Base-by-base conservation (phyloP, 2,888 invertebrate genomes). In the Tenthredo livida region DNA sequence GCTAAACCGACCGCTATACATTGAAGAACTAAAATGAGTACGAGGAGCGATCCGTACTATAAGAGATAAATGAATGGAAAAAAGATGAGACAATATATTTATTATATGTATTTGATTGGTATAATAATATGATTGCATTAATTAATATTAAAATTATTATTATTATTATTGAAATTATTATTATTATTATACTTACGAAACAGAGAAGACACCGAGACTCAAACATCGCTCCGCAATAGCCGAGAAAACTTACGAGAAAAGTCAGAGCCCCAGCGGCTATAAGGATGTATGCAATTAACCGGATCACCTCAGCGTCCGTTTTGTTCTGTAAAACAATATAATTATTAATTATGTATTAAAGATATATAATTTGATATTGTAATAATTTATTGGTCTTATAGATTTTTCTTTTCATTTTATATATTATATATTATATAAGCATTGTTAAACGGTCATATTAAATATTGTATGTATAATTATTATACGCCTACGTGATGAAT, bases 241-340 rank as follows among this genome's bases (percentile, higher is more conserved):
- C 97, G 88, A 97, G 93, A 93, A 96, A 96, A 90, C 96, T 96
- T 90, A 97, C 94, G 86, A 96, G 91, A 93, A 97, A 96, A 93
- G 96, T 96, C 88, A 96, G 94, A 43, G 95, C 95, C 87, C 96
- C 96, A 85, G 95, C 95, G 77, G 95, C 95, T 89, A 97, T 96
- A 88, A 97, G 93, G 87, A 96, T 94, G 92, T 96, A 97, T 37
- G 96, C 95, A 85, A 96, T 94, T 92, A 96, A 95, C 90, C 95
- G 95, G 88, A 96, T 95, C 86, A 96, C 95, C 86, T 95, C 94
- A 9, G 95, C 89, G 84, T 92, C 90, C 25, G 92, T 92, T 84
- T 91, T 90, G 21, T 87, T 89, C 92, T 92, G 90, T 2, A 90
- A 90, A 47, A 43, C 12, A 47, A 75, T 25, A 21, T 29, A 29